These are phyloP conservation scores for Prionace glauca DNA, from an alignment of 2,797 vertebrate species.

Conservation along the genomic window DNA sequence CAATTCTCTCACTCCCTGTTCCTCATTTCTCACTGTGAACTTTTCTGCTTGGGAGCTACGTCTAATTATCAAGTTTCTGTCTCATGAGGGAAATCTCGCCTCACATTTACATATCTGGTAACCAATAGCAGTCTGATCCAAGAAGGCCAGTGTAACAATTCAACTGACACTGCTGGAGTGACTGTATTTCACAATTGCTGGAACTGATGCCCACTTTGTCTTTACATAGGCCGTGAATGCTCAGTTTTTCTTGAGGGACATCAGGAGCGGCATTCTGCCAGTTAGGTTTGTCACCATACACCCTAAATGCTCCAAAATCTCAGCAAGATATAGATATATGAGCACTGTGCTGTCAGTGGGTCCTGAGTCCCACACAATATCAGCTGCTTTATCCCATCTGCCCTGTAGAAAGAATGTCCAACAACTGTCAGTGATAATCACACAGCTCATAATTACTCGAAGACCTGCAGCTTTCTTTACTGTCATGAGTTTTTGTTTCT, in stretches of 20 bases:
- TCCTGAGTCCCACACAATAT: background rate
- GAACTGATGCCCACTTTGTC: background rate
- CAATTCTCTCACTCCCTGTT: background rate
- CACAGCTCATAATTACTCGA: background rate
- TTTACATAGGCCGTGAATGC: background rate
- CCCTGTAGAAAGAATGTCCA: background rate
- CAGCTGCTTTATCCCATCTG: background rate
- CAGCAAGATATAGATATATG: background rate
- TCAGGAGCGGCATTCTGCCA: background rate
- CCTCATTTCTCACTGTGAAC: background rate
- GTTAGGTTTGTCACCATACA: background rate
- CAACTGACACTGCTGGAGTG: background rate
- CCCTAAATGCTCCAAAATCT: background rate
- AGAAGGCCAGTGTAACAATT: background rate
- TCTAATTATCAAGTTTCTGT: background rate
- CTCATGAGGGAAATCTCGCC: background rate
- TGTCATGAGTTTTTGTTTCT: background rate
- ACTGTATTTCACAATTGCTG: background rate
- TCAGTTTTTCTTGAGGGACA: background rate
- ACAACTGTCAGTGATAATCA: background rate
- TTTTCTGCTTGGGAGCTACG: background rate
- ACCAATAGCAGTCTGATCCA: background rate
- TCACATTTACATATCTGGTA: background rate
- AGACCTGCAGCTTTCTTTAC: background rate
- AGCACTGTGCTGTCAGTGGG: background rate